Base-by-base conservation (phyloP, 2,888 invertebrate genomes). In the Trissoscelio sp. region DNA sequence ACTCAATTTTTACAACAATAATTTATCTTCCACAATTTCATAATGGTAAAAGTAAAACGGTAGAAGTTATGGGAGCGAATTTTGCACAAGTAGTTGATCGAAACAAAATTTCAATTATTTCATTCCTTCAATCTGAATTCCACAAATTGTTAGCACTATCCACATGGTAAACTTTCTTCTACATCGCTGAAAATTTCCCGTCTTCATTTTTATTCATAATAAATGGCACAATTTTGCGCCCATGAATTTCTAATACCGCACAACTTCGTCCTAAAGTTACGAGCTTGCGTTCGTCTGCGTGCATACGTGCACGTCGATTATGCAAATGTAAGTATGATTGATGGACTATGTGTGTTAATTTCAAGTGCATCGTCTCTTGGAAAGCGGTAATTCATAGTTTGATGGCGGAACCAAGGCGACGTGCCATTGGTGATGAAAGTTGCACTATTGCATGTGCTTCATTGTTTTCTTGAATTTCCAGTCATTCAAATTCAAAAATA, bases 381-480 rank as follows among this genome's bases (percentile, higher is more conserved):
- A 72, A 72, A 72, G 72, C 51, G 37, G 39, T 72, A 72, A 51
- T 72, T 72, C 60, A 60, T 72, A 72, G 48, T 60, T 51, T 51
- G 12, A 51, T 51, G 39, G 51, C 58, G 70, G 58, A 70, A 69
- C 46, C 28, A 16, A 31, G 31, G n/a, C 14, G 28, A n/a, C 37
- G 46, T 22, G 20, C 1, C 57, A 48, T 48, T 37, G 34, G 39
- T 42, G 37, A 72, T 72, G 72, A 72, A 72, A 72, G 72, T 72
- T 60, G 51, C 24, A 51, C 39, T 31, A 14, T 18, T 28, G 20
- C 37, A 24, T 37, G 11, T 34, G 64, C 14, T 28, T 37, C 28
- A 18, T 1, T 4, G n/a, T 28, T 46, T 28, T 16, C 14, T 31
- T 9, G 14, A 24, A 42, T 42, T 53, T 53, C 22, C 9, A 1